These are phyloP conservation scores for Erpetoichthys calabaricus DNA, from an alignment of 2,797 vertebrate species.

Conservation along the genomic window DNA sequence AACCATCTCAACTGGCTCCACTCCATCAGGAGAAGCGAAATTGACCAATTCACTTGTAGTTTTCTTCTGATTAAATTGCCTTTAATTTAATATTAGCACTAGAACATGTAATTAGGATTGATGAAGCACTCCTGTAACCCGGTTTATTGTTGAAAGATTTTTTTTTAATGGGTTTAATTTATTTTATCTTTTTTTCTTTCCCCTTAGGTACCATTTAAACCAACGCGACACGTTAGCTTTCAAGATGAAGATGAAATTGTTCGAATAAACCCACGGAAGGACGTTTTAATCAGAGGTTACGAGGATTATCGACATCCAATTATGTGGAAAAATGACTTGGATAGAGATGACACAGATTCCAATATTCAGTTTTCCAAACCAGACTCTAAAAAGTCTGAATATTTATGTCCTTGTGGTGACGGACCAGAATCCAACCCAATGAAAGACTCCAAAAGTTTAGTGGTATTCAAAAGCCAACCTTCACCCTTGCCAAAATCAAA, in stretches of 20 bases:
- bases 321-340: constrained; percentile 81
- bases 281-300: constrained; percentile 86
- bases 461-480: constrained; percentile 69
- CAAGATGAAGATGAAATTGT: constrained; percentile 94
- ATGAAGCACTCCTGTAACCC: no score
- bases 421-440: constrained; percentile 60
- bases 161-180: background rate
- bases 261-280: constrained; percentile 89
- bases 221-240: constrained; percentile 84
- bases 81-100: no score
- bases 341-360: constrained; percentile 74
- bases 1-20: no score
- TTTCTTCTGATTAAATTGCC: no score
- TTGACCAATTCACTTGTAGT: no score
- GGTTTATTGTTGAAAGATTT: no score
- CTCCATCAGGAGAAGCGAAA: no score
- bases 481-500: constrained; percentile 73
- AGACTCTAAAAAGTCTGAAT: constrained; percentile 85
- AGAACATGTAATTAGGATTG: no score
- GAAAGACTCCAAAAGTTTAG: constrained; percentile 73
- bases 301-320: constrained; percentile 95
- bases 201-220: constrained; percentile 64
- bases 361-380: constrained; percentile 71
- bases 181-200: background rate
- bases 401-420: constrained; percentile 70